These are phyloP conservation scores for Parauchenoglanis punctatus DNA, from an alignment of 2,797 vertebrate genomes.

Conservation along the genomic window DNA sequence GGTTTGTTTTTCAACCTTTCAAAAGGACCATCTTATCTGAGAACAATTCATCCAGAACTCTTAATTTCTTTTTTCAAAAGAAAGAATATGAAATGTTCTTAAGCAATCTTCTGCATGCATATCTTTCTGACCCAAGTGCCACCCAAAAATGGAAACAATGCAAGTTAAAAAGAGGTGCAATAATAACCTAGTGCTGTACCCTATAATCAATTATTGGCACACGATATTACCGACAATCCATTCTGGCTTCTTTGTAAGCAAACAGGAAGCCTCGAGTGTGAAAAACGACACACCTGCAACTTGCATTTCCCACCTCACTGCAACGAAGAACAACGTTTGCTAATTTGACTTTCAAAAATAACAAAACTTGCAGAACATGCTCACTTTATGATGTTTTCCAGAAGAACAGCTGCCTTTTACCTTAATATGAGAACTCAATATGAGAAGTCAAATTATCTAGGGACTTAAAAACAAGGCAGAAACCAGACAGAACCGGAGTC, in stretches of 20 bases:
- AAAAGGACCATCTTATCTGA: not conserved
- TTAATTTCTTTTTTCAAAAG: not conserved
- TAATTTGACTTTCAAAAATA: not conserved
- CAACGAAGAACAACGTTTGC: not conserved
- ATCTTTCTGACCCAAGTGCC: not conserved
- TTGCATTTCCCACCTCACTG: not conserved
- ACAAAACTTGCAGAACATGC: not conserved
- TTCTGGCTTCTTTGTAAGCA: not conserved
- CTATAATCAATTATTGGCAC: not conserved
- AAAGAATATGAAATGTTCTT: not conserved
- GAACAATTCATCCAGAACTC: not conserved
- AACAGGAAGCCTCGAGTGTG: constrained; percentile 22
- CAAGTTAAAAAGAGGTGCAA: not conserved
- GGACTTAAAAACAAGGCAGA: not conserved
- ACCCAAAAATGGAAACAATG: not conserved
- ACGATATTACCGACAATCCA: not conserved
- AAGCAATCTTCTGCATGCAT: not conserved
- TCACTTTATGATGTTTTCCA: not conserved
- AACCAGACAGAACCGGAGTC: not conserved
- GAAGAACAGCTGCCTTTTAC: not conserved
- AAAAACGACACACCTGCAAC: not conserved
- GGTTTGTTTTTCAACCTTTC: not conserved
- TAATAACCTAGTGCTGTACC: not conserved
- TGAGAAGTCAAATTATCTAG: not conserved
- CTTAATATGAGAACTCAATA: not conserved